These are phyloP conservation scores for Calameuta filiformis DNA, from an alignment of 2,888 invertebrate genomes.

Conservation along the genomic window DNA sequence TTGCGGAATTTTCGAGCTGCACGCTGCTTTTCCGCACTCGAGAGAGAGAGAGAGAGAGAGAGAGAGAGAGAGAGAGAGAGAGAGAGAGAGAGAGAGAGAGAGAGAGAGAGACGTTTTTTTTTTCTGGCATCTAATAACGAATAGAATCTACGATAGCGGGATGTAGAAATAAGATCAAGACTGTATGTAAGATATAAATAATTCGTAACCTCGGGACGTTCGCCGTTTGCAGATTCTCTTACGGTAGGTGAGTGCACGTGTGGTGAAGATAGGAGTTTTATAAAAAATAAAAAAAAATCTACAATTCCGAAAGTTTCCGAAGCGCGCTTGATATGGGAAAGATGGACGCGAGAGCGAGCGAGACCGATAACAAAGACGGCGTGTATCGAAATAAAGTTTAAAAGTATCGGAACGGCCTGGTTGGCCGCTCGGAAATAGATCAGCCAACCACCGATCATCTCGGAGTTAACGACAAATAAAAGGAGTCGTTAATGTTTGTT, in stretches of 20 bases:
- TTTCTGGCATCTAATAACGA: neutral
- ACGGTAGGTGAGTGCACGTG: neutral
- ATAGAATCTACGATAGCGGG: neutral
- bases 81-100: too few species aligned
- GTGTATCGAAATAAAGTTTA: slow-evolving; percentile 38
- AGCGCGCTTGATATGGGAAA: neutral
- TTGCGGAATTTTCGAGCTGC: neutral
- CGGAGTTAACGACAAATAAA: slow-evolving; percentile 55
- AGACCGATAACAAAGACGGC: slow-evolving; percentile 18
- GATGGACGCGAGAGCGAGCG: slow-evolving; percentile 17
- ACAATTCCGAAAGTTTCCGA: neutral
- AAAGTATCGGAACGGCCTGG: slow-evolving; percentile 14
- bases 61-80: too few species aligned
- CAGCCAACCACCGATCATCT: slow-evolving; percentile 45
- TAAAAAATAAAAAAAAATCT: too few species aligned
- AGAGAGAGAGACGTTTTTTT: neutral
- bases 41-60: too few species aligned
- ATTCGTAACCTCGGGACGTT: neutral
- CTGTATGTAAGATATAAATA: neutral
- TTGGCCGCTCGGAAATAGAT: slow-evolving; percentile 45
- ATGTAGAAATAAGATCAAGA: neutral
- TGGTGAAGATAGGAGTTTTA: neutral
- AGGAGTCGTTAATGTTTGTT: slow-evolving; percentile 52
- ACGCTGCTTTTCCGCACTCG: neutral
- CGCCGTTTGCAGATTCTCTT: neutral